Conservation (phyloP, 2,888 invertebrate species). For the Mythimna loreyi region DNA sequence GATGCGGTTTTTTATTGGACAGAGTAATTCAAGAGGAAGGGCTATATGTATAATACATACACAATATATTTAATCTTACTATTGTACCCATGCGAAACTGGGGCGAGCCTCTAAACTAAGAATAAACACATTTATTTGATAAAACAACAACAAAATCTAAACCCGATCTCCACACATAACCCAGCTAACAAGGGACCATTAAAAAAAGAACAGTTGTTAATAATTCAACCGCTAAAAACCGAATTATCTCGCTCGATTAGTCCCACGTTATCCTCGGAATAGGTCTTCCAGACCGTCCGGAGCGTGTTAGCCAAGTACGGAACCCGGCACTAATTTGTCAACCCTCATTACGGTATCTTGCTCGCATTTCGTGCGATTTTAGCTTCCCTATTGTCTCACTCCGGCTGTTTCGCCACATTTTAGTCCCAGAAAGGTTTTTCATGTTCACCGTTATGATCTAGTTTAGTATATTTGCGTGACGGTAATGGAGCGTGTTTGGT, state of each 20-base stretch:
- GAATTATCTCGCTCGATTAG: constrained; percentile 50
- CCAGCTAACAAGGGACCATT: not conserved
- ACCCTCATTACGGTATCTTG: constrained; percentile 83
- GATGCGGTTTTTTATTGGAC: too few relatives aligned
- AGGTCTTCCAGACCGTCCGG: constrained; percentile 49
- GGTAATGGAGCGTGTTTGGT: constrained; percentile 35
- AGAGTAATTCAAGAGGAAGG: too few relatives aligned
- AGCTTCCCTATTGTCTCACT: constrained; percentile 71
- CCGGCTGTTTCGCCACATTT: constrained; percentile 56
- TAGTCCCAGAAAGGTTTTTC: constrained; percentile 76
- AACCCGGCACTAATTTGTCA: constrained; percentile 83
- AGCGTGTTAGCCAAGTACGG: constrained; percentile 77
- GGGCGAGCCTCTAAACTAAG: too few relatives aligned
- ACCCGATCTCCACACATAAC: not conserved
- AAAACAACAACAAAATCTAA: not conserved
- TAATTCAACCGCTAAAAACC: constrained; percentile 31
- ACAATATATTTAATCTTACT: too few relatives aligned
- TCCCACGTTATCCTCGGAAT: constrained; percentile 55
- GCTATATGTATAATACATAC: too few relatives aligned
- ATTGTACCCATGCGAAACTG: too few relatives aligned
- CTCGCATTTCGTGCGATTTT: constrained; percentile 76
- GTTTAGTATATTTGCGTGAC: constrained; percentile 49
- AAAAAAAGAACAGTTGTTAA: constrained; percentile 19
- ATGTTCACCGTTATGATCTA: constrained; percentile 66
- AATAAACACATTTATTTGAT: not conserved